Conservation (phyloP, 2,888 invertebrate genomes). For the Zygogramma bicolorata region DNA sequence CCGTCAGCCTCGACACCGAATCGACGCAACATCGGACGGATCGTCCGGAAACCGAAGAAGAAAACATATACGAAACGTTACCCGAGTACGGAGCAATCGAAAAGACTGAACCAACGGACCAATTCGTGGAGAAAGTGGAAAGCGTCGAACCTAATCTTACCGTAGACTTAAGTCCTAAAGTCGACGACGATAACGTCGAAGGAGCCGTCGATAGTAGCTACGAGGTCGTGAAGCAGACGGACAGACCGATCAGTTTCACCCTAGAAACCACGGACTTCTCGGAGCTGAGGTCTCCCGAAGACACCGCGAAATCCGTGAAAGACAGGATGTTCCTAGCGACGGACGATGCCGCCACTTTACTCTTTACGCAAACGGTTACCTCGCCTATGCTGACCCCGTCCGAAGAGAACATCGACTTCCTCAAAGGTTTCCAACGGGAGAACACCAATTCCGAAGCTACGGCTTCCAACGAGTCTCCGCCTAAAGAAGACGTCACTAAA, state of each 20-base stretch:
- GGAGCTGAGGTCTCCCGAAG: conserved; percentile 30
- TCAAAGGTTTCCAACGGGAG: conserved; percentile 63
- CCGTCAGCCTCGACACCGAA: conserved; percentile 41
- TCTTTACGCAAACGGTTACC: conserved; percentile 66
- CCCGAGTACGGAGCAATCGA: conserved; percentile 42
- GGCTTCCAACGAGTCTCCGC: conserved; percentile 45
- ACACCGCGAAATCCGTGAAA: conserved; percentile 56
- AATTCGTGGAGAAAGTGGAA: conserved; percentile 52
- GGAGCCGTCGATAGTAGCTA: conserved; percentile 34
- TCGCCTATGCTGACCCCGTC: conserved; percentile 67
- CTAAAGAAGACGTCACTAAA: conserved; percentile 40
- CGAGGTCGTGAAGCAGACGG: conserved; percentile 42
- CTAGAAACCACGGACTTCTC: conserved; percentile 38
- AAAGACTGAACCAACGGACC: conserved; percentile 57
- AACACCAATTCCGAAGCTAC: conserved; percentile 48
- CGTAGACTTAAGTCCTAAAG: conserved; percentile 40
- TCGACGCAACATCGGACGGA: conserved; percentile 43
- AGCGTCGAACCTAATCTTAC: conserved; percentile 31
- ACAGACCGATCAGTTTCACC: conserved; percentile 49
- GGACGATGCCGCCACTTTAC: conserved; percentile 62
- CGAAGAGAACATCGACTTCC: conserved; percentile 66
- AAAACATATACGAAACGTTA: conserved; percentile 54
- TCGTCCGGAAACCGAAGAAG: conserved; percentile 39
- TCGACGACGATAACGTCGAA: conserved; percentile 33
- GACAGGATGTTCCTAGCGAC: conserved; percentile 64